Base-by-base conservation (phyloP, 1,140 invertebrate genomes). In the Physella acuta region DNA sequence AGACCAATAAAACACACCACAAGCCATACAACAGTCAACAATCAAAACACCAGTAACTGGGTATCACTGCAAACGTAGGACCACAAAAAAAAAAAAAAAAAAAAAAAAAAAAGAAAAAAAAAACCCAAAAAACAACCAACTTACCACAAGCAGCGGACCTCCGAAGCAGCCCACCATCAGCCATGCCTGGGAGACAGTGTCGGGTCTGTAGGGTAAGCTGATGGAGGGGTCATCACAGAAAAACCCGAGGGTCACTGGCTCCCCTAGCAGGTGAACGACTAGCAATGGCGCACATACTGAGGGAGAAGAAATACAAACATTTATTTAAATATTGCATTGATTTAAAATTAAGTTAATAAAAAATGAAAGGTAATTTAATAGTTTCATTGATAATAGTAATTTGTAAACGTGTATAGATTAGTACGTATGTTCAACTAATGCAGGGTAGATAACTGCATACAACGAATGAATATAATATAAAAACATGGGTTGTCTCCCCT, bases 91-190 rank as follows among this genome's bases (percentile, higher is more conserved):
- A 8, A 8, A 49, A 11, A 11, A 20, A 11, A 49, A 11, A 49
- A 11, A 20, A 49, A 20, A 20, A 11, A 49, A 8, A 11, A 49
- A 8, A 49, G 8, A 53, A 53, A 11, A 53, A 53, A 24, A 26
- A 53, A 8, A 53, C 20, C 28, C 28, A 11, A 20, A 53, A 3
- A 59, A 16, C 33, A 60, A 34, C 26, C 30, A 1, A 60, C 66
- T 60, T 34, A 68, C 66, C 66, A 68, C 66, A 59, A 58, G n/a
- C 36, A 68, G 49, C 1, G 66, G 66, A 2, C 14, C 36, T 34
- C 66, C 66, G 28, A 68, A 59, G 5, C 66, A 33, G 33, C 59
- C 26, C 1, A 36, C 24, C 34, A 68, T 5, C n/a, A 68, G 56
- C 56, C 59, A 31, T 1, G 55, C 14, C 39, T 39, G 49, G 3